Evolutionary conservation across 2,888 invertebrate species (phyloP).

Genomic region (Watsonalla binaria): DNA sequence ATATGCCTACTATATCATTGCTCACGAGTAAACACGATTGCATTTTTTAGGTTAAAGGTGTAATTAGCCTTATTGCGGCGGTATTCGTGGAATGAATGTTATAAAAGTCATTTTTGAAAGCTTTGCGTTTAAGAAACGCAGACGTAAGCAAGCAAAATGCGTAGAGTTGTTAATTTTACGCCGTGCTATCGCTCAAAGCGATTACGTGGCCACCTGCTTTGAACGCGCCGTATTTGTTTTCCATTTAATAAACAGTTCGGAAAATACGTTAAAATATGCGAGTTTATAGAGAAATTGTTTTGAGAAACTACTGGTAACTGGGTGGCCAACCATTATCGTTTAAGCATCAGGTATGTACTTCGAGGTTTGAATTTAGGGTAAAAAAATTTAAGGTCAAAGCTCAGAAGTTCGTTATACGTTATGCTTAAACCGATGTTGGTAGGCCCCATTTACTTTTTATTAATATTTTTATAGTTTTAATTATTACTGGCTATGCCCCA

Average conservation of each 20-base stretch:
- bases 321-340: no score
- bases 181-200: conserved; percentile 16
- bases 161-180: conserved; percentile 18
- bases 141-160: conserved; percentile 9
- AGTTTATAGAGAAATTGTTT: neutral
- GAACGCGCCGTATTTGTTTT: conserved; percentile 25
- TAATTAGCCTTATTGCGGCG: neutral
- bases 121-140: conserved; percentile 5
- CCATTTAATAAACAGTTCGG: conserved; percentile 18
- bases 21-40: no score
- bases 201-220: conserved; percentile 14
- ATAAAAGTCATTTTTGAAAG: conserved; percentile 1
- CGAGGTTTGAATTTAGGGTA: no score
- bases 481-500: no score
- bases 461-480: no score
- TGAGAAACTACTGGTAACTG: no score
- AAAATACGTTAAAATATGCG: conserved; percentile 7
- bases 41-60: conserved; percentile 1
- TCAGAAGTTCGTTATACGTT: no score
- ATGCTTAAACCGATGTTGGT: no score
- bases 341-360: no score
- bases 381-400: no score
- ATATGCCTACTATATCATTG: no score
- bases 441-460: no score
- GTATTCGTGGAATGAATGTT: conserved; percentile 1